Evolutionary conservation across 1,140 invertebrate species (phyloP), one percentile per base, ranked within the genome.

Genomic region (Seison nebaliae): DNA sequence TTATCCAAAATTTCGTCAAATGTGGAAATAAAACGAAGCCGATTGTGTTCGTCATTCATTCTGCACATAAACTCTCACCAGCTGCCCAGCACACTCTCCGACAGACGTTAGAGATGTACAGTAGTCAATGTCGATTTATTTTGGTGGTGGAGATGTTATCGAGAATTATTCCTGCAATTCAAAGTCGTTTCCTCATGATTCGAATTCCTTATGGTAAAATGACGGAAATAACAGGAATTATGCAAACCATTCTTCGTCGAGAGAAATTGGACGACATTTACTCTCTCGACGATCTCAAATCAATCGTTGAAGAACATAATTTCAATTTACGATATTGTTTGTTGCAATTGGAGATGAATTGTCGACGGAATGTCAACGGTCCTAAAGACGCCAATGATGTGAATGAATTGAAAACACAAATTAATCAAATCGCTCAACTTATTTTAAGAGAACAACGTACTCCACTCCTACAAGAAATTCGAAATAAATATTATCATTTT

Each of bases 31-130:
- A 16, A 28, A 2, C 19, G 19, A 21, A 12, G 15, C 17, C 4
- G 14, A 58, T 49, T 73, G 81, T 96, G 22, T 73, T 98, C 11
- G 67, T 98, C 4, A 54, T 98, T 23, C 80, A 76, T 42, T 86
- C 94, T 58, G 86, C 86, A 0, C 86, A 96, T 57, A 70, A 75
- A 35, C 59, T 98, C n/a, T 80, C 80, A 1, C 83, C 78, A 54
- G 86, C 94, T 64, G 91, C 91, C 1, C 91, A 98, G 54, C 84
- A 96, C 59, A 86, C 83, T 1, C 57, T 98, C 28, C 69, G 91
- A 46, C 65, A 91, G 41, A 98, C 91, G 1, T 96, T 98, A 88
- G 91, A 98, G 58, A 98, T 96, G 51, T 96, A 98, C 57, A 74
- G 88, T 42, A 62, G 70, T 11, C 86, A 81, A 6, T 96, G 91